Evolutionary conservation across 1,140 invertebrate species (phyloP).

Genomic region (Aphelinus certus): DNA sequence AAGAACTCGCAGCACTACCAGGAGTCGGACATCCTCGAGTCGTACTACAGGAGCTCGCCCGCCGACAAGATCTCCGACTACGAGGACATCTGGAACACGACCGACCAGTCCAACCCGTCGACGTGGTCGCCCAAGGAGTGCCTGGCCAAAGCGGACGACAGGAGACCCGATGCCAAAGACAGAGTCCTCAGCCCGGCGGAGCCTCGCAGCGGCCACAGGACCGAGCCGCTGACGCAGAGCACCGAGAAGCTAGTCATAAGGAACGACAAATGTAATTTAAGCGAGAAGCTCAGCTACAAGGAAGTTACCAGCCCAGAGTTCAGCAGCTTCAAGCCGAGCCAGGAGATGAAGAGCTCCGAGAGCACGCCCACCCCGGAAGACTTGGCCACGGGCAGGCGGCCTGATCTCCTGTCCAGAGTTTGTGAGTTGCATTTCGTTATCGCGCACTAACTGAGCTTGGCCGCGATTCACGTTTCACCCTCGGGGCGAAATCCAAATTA

Average conservation of each 20-base stretch:
- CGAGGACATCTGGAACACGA: constrained; percentile 89
- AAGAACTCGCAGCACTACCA: constrained; percentile 73
- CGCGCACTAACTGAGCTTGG: too few species aligned
- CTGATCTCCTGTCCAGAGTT: constrained; percentile 75
- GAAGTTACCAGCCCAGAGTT: constrained; percentile 61
- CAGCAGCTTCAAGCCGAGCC: constrained; percentile 60
- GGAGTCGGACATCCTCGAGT: constrained; percentile 86
- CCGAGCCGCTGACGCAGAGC: constrained; percentile 32
- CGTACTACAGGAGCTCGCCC: constrained; percentile 86
- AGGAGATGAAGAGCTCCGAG: constrained; percentile 52
- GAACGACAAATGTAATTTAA: constrained; percentile 65
- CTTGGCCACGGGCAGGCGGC: constrained; percentile 66
- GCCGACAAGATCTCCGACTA: constrained; percentile 94
- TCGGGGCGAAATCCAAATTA: too few species aligned
- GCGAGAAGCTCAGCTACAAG: constrained; percentile 59
- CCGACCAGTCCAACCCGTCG: constrained; percentile 59
- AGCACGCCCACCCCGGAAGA: constrained; percentile 52
- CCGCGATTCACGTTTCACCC: too few species aligned
- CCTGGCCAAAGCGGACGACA: constrained; percentile 41
- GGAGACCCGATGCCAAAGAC: constrained; percentile 45
- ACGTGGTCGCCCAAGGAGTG: constrained; percentile 69
- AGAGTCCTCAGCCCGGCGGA: constrained; percentile 44
- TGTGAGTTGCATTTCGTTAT: constrained; percentile 61
- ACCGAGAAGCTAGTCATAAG: constrained; percentile 60
- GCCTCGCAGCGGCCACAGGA: constrained; percentile 50